Base-by-base conservation (phyloP, 2,797 vertebrate genomes). In the Sitta carolinensis region DNA sequence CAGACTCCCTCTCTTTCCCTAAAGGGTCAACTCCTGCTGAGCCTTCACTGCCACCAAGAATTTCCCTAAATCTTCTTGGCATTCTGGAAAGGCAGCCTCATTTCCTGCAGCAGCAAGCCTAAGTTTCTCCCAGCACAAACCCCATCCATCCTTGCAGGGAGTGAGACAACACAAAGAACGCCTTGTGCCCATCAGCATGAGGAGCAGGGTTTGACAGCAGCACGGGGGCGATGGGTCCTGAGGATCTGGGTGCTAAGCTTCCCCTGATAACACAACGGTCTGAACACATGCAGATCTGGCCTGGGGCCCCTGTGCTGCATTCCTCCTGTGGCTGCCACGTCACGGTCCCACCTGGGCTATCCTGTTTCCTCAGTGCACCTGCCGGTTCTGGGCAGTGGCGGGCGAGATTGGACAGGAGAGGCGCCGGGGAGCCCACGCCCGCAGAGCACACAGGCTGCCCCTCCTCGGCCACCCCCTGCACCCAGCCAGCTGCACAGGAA, bases 291-390 rank as follows among this genome's bases (percentile, higher is more conserved):
- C 2, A 0, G n/a, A 22, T 47, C 51, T 2, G 7, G 11, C 22
- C 62, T 7, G 12, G 22, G 76, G 68, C 34, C 63, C 32, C 38
- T 18, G 14, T 30, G 66, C 51, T 1, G 0, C 67, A 10, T 42
- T 94, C 69, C 43, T 91, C 2, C 62, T n/a, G 20, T 11, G 62
- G 16, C 62, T 81, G 45, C 86, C 92, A 78, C 38, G 11, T 86
- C 84, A 91, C 1, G 0, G 34, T 89, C 76, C 78, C 89, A 79
- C 72, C 91, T 77, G 2, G 4, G 52, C 79, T 34, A 1, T 70
- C 45, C 85, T 90, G 92, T 90, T 94, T 72, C 34, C 83, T 72
- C 87, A 45, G 40, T 4, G 43, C 74, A 50, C 70, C 84, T 75
- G 86, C 66, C 68, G 5, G 19, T 66, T 61, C 58, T 12, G 36